Base-by-base conservation (phyloP, 2,888 invertebrate genomes). In the Prosapia bicincta region DNA sequence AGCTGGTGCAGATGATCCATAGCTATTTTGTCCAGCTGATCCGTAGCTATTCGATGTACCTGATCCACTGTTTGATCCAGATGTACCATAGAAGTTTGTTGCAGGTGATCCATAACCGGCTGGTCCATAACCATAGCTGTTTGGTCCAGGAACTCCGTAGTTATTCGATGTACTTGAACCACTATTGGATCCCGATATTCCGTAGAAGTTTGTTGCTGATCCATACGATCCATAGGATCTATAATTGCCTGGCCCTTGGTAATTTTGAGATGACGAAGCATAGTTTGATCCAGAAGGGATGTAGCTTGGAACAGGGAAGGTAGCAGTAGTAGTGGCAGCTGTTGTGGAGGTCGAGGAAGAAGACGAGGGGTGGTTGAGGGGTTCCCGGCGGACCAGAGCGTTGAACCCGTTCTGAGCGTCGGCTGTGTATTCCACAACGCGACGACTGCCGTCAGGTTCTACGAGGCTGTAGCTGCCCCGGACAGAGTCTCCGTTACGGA, bases 321-420 rank as follows among this genome's bases (percentile, higher is more conserved):
- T 66, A n/a, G 78, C 74, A 25, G 66, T 43, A 24, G 76, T 43
- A 30, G 73, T 75, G 26, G 78, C 78, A 54, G 20, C 54, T 7
- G 69, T 15, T 23, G 69, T 66, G 7, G 54, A 5, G 0, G 54
- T 20, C n/a, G 65, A n/a, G 0, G 68, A 66, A 69, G 74, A 65
- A 26, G 67, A 32, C 32, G 66, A 54, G 10, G 75, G 78, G 76
- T 77, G 76, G 78, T 77, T 72, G 76, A 74, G 28, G 76, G 74
- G 66, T 80, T 81, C 54, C 66, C 79, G 77, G 78, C 81, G 80
- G 25, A 82, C 82, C 77, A 82, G 81, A 74, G 82, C 82, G 79
- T 82, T 81, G 80, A 82, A 82, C 23, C 76, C 76, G 79, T 82
- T 82, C 81, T 81, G 79, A 66, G 81, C 80, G 79, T 82, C 82